Evolutionary conservation across 2,797 vertebrate genomes (phyloP).

Genomic region (Lacerta viridis): DNA sequence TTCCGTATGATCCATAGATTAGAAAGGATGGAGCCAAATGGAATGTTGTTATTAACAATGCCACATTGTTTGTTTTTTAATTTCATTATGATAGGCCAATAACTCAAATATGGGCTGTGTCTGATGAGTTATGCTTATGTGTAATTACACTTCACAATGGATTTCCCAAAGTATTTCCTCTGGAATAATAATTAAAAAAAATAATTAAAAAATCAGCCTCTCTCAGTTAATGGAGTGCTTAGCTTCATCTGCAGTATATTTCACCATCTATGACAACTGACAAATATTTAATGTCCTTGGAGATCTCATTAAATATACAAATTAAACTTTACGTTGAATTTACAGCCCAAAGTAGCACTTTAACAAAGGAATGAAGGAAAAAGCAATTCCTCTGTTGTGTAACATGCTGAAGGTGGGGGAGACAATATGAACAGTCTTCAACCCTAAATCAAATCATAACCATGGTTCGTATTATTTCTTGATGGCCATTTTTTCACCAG

Average conservation of each 20-base stretch:
- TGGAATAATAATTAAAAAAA: not conserved
- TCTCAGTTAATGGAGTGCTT: constrained; percentile 18
- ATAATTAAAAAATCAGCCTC: not conserved
- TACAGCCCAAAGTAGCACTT: constrained; percentile 11
- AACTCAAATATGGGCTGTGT: constrained; percentile 13
- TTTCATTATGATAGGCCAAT: constrained; percentile 12
- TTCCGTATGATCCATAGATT: constrained; percentile 14
- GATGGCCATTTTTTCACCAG: not conserved
- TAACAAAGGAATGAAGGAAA: not conserved
- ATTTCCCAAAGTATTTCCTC: constrained; percentile 30
- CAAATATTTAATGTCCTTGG: constrained; percentile 40
- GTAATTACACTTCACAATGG: constrained; percentile 34
- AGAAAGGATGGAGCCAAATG: constrained; percentile 18
- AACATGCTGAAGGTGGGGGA: not conserved
- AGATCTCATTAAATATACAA: constrained; percentile 34
- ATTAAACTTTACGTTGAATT: constrained; percentile 32
- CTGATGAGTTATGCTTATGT: constrained; percentile 14
- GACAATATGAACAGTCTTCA: constrained; percentile 17
- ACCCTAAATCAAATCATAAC: constrained; percentile 20
- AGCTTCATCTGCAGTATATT: constrained; percentile 30
- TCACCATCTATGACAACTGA: constrained; percentile 20
- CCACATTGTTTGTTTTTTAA: constrained; percentile 28
- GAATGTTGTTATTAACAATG: constrained; percentile 24
- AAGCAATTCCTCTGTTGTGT: not conserved
- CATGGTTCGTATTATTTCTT: not conserved